phyloP scores from a whole-genome alignment of 2,888 invertebrate genomes.

The Altica lythri region DNA sequence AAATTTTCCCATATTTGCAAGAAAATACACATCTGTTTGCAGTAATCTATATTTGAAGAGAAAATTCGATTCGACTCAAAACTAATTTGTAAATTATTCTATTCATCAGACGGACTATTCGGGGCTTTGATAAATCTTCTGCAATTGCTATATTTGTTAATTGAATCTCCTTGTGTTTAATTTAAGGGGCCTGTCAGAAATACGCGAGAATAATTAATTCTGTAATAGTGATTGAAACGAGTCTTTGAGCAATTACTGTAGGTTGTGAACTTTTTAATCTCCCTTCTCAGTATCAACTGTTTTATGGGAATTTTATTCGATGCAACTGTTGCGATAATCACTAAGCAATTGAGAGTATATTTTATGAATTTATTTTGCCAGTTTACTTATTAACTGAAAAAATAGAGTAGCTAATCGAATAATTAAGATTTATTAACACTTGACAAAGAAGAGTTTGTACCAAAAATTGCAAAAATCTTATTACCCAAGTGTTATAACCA shows the following conservation, averaged over 20 bases:
- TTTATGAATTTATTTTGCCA: no score
- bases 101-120: constrained; percentile 15
- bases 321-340: no score
- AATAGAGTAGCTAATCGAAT: no score
- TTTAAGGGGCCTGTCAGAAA: constrained; percentile 21
- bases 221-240: constrained; percentile 17
- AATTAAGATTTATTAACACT: no score
- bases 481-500: no score
- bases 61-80: constrained; percentile 12
- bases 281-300: no score
- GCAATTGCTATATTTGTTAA: constrained; percentile 24
- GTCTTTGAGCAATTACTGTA: constrained; percentile 23
- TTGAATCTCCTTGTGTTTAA: constrained; percentile 26
- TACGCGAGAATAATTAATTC: constrained; percentile 22
- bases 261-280: constrained; percentile 18
- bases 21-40: not conserved
- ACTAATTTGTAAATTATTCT: constrained; percentile 22
- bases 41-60: not conserved
- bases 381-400: no score
- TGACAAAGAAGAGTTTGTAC: no score
- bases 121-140: constrained; percentile 18
- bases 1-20: no score
- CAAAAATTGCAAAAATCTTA: no score
- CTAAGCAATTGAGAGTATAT: no score
- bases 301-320: no score